Evolutionary conservation across 2,113 vertebrate genomes (phyloP).

Genomic region (human (Homo sapiens)): DNA sequence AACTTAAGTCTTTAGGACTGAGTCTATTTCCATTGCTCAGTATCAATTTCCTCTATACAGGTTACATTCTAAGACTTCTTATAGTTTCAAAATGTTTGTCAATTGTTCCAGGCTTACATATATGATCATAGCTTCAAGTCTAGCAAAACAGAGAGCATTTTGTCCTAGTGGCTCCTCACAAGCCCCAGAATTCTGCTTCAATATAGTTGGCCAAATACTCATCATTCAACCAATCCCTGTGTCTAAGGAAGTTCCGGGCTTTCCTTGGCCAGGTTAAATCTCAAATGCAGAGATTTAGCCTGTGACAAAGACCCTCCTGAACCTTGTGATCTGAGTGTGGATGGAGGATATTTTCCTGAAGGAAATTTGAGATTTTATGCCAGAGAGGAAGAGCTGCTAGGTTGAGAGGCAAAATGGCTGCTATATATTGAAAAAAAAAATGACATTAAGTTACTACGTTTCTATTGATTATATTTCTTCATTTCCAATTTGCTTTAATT

Average conservation of each 20-base stretch:
- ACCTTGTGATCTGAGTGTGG: background rate
- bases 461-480: slow-evolving; percentile 6
- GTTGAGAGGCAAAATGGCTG: background rate
- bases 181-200: background rate
- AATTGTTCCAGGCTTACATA: background rate
- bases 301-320: background rate
- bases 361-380: background rate
- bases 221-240: background rate
- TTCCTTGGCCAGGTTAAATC: background rate
- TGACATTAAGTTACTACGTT: background rate
- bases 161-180: background rate
- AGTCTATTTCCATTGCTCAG: background rate
- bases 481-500: slow-evolving; percentile 38
- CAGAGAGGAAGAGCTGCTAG: background rate
- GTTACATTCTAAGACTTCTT: background rate
- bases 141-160: background rate
- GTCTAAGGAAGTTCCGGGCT: background rate
- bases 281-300: background rate
- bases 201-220: too few relatives aligned
- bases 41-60: background rate
- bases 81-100: background rate
- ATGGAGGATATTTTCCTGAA: background rate
- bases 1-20: background rate
- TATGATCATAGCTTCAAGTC: background rate
- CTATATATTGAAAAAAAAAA: background rate